Evolutionary conservation across 2,113 vertebrate genomes (phyloP).

Genomic region (Anser brachyrhynchus): DNA sequence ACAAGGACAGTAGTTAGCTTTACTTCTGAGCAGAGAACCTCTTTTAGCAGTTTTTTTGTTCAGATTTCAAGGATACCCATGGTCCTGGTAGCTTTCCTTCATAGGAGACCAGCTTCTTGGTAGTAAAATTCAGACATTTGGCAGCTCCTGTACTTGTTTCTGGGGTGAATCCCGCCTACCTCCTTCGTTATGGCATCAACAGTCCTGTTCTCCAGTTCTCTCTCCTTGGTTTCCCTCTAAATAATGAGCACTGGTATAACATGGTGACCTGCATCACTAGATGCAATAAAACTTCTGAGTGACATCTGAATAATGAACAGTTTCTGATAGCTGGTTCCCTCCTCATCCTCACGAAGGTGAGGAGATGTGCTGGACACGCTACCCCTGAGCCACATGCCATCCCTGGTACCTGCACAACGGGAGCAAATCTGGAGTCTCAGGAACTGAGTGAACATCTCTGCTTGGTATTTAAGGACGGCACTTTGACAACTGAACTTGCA

Average conservation of each 20-base stretch:
- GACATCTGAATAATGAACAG: background rate
- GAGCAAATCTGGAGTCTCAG: background rate
- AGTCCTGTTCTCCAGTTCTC: background rate
- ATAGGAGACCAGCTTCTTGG: background rate
- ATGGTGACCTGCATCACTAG: background rate
- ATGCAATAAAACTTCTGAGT: background rate
- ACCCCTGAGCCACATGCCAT: background rate
- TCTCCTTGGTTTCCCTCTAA: background rate
- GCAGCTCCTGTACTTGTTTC: background rate
- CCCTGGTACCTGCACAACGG: rapidly evolving
- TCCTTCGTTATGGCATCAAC: background rate
- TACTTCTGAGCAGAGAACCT: background rate
- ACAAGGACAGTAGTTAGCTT: background rate
- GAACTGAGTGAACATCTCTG: rapidly evolving
- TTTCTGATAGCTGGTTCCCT: background rate
- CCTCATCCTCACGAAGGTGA: background rate
- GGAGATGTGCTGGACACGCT: background rate
- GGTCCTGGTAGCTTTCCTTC: background rate
- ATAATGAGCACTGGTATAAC: background rate
- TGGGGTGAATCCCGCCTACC: background rate
- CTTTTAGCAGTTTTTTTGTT: background rate
- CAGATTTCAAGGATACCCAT: background rate
- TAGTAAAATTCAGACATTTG: background rate
- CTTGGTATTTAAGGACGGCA: background rate
- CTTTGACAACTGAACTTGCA: constrained; percentile 26